Base-by-base conservation (phyloP, 2,113 vertebrate genomes). In the Pica pica region DNA sequence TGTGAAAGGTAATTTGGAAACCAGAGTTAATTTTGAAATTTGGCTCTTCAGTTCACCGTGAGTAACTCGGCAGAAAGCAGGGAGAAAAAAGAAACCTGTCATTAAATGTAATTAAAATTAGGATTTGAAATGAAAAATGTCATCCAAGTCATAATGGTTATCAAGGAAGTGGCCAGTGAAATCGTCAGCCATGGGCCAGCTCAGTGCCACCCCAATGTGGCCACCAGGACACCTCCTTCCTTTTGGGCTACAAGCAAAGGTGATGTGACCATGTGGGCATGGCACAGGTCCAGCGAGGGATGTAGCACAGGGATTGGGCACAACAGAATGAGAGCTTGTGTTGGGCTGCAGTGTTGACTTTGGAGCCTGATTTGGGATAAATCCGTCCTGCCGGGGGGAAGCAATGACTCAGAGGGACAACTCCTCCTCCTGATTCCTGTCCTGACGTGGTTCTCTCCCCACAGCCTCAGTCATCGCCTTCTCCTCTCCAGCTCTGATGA, bases 141-240 rank as follows among this genome's bases (percentile, higher is more conserved):
- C 46, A 44, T 28, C 24, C 44, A 42, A 71, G 37, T 57, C 21
- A 15, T 49, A 19, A 76, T 6, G 78, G 42, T 42, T 49, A 2
- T 33, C 28, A 16, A 76, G 69, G 31, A 33, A 37, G 35, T 1
- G 41, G 41, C 47, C 44, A 41, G 26, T 44, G 49, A 78, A 78
- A 20, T 21, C 69, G 65, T 26, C 17, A 80, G 59, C 50, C 42
- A 1, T 1, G 11, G 49, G 44, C 41, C 74, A 67, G 56, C 56
- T 44, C 77, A 26, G 12, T 1, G 7, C 19, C 41, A 59, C 16
- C 41, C 21, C 35, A 9, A 0, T 0, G 4, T 1, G 24, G 24
- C n/a, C 68, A 49, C 59, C 16, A 11, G 89, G 89, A 55, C 24
- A 10, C 0, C 3, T 7, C 42, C 42, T 65, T 26, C 64, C 21